phyloP scores from a whole-genome alignment of 2,888 invertebrate species.

The Spodoptera littoralis region DNA sequence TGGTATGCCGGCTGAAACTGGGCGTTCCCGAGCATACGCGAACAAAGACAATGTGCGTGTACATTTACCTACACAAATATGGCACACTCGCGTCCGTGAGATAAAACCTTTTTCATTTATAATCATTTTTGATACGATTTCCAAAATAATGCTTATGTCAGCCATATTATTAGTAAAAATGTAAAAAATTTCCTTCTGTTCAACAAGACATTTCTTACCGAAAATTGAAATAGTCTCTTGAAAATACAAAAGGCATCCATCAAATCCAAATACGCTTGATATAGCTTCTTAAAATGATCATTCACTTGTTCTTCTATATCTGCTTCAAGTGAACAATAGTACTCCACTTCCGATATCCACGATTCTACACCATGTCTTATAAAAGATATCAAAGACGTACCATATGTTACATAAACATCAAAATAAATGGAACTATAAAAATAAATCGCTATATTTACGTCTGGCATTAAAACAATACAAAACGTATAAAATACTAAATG shows the following conservation, averaged over 20 bases:
- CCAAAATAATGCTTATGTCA: too few relatives aligned
- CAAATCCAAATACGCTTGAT: conserved; percentile 27
- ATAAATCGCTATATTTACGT: neutral
- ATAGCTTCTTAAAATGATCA: conserved; percentile 8
- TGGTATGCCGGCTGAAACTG: too few relatives aligned
- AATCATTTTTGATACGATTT: too few relatives aligned
- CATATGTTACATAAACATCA: conserved; percentile 11
- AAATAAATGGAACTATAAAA: conserved; percentile 16
- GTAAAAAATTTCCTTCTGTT: too few relatives aligned
- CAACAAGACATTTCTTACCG: conserved; percentile 11
- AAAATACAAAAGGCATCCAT: conserved; percentile 29
- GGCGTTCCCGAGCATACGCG: too few relatives aligned
- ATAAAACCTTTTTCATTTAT: too few relatives aligned
- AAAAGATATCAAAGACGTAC: conserved; percentile 14
- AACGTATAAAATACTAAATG: neutral
- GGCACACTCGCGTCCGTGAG: too few relatives aligned
- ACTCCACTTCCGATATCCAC: conserved; percentile 28
- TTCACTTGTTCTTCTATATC: conserved; percentile 3
- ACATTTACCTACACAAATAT: too few relatives aligned
- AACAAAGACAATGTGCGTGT: too few relatives aligned
- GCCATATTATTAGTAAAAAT: too few relatives aligned
- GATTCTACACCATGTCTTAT: conserved; percentile 24
- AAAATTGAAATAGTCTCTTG: conserved; percentile 27
- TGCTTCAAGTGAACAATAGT: conserved; percentile 1
- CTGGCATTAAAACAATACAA: neutral